Evolutionary conservation across 2,888 invertebrate species (phyloP).

Genomic region (Drosophila colorata): DNA sequence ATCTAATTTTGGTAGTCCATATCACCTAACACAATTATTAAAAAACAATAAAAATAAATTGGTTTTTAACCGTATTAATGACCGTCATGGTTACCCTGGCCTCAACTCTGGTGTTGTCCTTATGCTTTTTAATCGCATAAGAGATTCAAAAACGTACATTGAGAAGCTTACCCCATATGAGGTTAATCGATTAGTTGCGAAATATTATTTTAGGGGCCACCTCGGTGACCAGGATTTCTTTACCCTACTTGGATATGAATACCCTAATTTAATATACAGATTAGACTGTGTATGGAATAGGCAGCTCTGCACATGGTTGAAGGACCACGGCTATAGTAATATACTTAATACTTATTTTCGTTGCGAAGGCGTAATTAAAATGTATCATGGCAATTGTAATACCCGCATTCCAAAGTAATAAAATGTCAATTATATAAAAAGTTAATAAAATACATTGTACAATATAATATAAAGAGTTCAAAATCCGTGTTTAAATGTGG

Average conservation of each 20-base stretch:
- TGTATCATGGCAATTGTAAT: conserved; percentile 92
- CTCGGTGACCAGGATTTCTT: conserved; percentile 94
- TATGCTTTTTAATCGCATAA: conserved; percentile 89
- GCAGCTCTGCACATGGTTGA: conserved; percentile 93
- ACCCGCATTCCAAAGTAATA: conserved; percentile 87
- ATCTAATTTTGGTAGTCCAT: conserved; percentile 87
- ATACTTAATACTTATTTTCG: conserved; percentile 90
- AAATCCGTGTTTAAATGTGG: no score
- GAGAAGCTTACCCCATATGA: conserved; percentile 86
- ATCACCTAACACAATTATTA: conserved; percentile 75
- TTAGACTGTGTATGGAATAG: conserved; percentile 93
- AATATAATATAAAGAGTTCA: no score
- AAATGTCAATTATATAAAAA: conserved; percentile 22
- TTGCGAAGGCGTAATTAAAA: conserved; percentile 88
- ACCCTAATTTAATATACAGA: conserved; percentile 89
- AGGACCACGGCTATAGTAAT: conserved; percentile 90
- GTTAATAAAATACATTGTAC: no score
- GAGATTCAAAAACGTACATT: conserved; percentile 88
- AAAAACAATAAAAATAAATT: conserved; percentile 58
- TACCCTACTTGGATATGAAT: conserved; percentile 89
- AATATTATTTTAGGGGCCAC: conserved; percentile 90
- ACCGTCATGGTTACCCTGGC: conserved; percentile 88
- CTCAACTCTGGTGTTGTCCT: conserved; percentile 93
- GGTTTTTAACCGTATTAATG: conserved; percentile 57
- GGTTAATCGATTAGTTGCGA: conserved; percentile 87